Conservation (phyloP, 37 sponge, comb jelly and placozoan genomes). For the Geodia barretti region DNA sequence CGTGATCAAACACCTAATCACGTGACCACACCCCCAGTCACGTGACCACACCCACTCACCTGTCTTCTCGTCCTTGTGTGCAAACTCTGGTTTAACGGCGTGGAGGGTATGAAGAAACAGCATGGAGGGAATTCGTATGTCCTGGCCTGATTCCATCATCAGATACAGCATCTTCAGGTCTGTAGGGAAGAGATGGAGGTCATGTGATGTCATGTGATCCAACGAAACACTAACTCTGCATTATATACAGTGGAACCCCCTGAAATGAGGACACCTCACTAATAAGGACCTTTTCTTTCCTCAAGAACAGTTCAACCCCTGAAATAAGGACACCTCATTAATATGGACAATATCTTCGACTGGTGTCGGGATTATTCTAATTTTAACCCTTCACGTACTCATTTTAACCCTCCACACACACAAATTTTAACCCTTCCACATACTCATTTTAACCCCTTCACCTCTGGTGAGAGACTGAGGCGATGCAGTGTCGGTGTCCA, state of each 20-base stretch:
- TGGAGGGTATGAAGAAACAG: slow-evolving; percentile 79
- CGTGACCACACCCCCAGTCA: too few relatives aligned
- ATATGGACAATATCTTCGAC: too few relatives aligned
- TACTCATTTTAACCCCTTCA: background rate
- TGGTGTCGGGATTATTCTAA: too few relatives aligned
- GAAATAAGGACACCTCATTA: too few relatives aligned
- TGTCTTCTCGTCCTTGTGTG: slow-evolving; percentile 82
- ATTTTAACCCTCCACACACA: too few relatives aligned
- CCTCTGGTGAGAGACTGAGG: background rate
- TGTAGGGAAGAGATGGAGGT: background rate
- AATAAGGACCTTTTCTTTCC: too few relatives aligned
- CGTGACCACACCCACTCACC: too few relatives aligned
- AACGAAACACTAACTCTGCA: background rate
- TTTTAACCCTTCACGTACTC: too few relatives aligned
- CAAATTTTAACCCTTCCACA: too few relatives aligned
- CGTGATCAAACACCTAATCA: too few relatives aligned
- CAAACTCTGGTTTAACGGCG: slow-evolving; percentile 82
- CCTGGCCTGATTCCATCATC: slow-evolving; percentile 48
- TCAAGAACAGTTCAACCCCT: too few relatives aligned
- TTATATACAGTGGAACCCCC: background rate
- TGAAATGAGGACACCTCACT: too few relatives aligned
- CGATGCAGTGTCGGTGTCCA: background rate
- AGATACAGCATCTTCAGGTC: slow-evolving; percentile 54
- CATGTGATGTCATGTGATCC: background rate
- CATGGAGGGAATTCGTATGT: slow-evolving; percentile 18